Conservation (phyloP, 1,140 invertebrate genomes). For the Heliconius melpomene region DNA sequence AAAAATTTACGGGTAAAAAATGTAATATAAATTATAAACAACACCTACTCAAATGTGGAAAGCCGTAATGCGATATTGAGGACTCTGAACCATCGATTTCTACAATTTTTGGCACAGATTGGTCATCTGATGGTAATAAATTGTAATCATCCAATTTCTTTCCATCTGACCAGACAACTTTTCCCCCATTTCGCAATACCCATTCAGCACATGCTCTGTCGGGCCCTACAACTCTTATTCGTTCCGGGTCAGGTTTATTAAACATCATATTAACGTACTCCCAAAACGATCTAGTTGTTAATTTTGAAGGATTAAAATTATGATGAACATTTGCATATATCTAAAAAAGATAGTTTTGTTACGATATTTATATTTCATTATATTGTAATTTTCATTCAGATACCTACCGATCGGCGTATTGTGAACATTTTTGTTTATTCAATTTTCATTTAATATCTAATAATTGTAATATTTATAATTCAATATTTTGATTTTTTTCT, state of each 20-base stretch:
- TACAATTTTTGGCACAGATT: conserved; percentile 68
- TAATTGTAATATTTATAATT: background rate
- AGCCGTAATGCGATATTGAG: conserved; percentile 89
- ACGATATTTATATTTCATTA: background rate
- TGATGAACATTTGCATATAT: conserved; percentile 9
- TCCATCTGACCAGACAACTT: conserved; percentile 85
- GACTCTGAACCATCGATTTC: conserved; percentile 90
- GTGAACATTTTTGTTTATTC: background rate
- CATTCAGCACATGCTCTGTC: conserved; percentile 95
- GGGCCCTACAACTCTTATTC: conserved; percentile 89
- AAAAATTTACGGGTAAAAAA: background rate
- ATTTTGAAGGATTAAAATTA: conserved; percentile 38
- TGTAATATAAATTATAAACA: background rate
- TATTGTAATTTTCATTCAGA: background rate
- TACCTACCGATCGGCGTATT: background rate
- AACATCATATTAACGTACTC: conserved; percentile 83
- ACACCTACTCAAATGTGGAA: conserved; percentile 87
- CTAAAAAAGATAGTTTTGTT: background rate
- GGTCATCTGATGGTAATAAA: conserved; percentile 80
- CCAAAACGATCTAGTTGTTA: conserved; percentile 65
- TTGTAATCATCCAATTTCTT: conserved; percentile 87
- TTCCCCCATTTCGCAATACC: conserved; percentile 91
- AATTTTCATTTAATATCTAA: background rate
- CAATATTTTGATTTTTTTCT: too few species aligned
- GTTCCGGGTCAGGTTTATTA: conserved; percentile 84